Evolutionary conservation across 2,888 invertebrate genomes (phyloP).

Genomic region (Cinara cedri): DNA sequence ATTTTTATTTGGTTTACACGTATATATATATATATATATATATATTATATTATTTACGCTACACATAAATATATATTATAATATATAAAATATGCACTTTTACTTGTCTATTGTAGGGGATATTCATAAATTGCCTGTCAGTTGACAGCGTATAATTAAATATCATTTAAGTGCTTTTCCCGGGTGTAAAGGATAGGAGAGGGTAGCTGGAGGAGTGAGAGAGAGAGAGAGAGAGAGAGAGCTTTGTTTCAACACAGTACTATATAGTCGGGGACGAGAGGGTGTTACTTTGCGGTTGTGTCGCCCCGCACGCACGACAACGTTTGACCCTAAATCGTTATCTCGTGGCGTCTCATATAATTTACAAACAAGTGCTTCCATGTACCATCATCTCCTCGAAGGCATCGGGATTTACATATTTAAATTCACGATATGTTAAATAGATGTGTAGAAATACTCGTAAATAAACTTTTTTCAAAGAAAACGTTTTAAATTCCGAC

Average conservation of each 20-base stretch:
- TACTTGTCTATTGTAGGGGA: neutral
- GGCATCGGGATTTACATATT: constrained; percentile 33
- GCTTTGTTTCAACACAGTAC: constrained; percentile 34
- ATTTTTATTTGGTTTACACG: too few relatives aligned
- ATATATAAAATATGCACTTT: neutral
- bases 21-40: too few relatives aligned
- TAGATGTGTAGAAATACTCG: neutral
- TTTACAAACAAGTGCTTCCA: constrained; percentile 36
- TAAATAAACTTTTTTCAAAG: neutral
- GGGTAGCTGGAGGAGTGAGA: neutral
- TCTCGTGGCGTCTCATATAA: constrained; percentile 38
- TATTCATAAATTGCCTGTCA: constrained; percentile 25
- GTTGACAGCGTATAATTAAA: constrained; percentile 36
- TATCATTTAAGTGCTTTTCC: constrained; percentile 43
- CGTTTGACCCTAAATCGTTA: constrained; percentile 49
- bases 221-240: neutral
- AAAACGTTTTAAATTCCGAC: neutral
- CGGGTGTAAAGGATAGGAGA: neutral
- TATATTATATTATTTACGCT: too few relatives aligned
- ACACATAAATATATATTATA: too few relatives aligned
- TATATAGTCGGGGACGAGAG: neutral
- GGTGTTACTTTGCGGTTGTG: constrained; percentile 44
- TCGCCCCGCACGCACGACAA: constrained; percentile 35
- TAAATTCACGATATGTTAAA: neutral
- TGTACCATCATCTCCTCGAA: constrained; percentile 14